phyloP scores from a whole-genome alignment of 2,797 vertebrate species.

The Neosilurus mollespiculum region DNA sequence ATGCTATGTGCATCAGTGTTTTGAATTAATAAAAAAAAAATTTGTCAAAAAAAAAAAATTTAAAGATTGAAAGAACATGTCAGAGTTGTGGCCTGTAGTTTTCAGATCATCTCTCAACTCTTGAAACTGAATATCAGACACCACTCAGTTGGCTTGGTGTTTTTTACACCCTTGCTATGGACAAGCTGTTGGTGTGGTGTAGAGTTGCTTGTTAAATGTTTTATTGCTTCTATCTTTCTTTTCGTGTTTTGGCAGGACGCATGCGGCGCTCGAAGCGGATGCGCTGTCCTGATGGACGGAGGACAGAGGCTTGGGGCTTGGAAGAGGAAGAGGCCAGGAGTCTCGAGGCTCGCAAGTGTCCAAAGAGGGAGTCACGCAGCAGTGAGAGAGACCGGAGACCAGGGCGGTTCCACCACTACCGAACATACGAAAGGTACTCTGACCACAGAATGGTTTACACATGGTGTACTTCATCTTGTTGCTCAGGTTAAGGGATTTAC shows the following conservation, averaged over 20 bases:
- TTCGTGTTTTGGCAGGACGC: slow-evolving; percentile 49
- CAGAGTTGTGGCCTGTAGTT: background rate
- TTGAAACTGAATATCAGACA: background rate
- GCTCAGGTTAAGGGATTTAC: too few species aligned
- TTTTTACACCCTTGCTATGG: slow-evolving; percentile 41
- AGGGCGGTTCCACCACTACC: slow-evolving; percentile 64
- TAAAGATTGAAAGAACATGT: too few species aligned
- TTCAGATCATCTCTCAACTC: background rate
- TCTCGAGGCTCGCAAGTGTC: slow-evolving; percentile 74
- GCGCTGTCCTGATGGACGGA: slow-evolving; percentile 70
- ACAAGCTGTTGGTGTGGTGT: slow-evolving; percentile 39
- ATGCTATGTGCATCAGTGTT: too few species aligned
- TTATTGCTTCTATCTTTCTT: slow-evolving; percentile 47
- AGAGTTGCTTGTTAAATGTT: slow-evolving; percentile 40
- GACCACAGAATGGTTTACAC: background rate
- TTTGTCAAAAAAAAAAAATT: too few species aligned
- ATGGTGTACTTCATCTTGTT: background rate
- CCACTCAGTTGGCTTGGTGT: slow-evolving; percentile 8
- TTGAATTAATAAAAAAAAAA: too few species aligned
- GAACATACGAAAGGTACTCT: slow-evolving; percentile 78
- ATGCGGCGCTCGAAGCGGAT: slow-evolving; percentile 79
- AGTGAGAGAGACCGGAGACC: slow-evolving; percentile 73
- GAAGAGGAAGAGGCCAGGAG: slow-evolving; percentile 38
- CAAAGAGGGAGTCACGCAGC: slow-evolving; percentile 71
- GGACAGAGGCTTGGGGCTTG: slow-evolving; percentile 74